Evolutionary conservation across 1,140 invertebrate genomes (phyloP).

Genomic region (Olivierus martensii): DNA sequence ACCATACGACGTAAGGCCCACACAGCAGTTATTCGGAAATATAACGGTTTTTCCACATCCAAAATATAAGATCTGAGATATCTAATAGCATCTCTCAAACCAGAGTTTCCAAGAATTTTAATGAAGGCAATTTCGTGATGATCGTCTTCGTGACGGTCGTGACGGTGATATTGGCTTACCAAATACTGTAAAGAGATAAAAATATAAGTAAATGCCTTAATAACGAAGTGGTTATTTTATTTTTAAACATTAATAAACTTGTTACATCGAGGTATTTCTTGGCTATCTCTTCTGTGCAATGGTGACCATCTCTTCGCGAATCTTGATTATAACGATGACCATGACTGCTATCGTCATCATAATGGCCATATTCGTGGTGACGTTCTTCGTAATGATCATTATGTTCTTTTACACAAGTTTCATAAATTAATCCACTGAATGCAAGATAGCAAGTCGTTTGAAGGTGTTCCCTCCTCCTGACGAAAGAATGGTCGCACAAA

Average conservation of each 20-base stretch:
- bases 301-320: background rate
- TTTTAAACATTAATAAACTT: background rate
- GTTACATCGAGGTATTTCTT: constrained; percentile 12
- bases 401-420: constrained; percentile 2
- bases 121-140: constrained; percentile 1
- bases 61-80: constrained; percentile 9
- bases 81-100: constrained; percentile 5
- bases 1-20: constrained; percentile 5
- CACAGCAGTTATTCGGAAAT: constrained; percentile 3
- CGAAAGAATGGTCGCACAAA: constrained; percentile 3
- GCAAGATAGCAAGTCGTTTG: constrained; percentile 2
- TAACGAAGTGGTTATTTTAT: background rate
- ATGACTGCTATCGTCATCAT: background rate
- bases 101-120: constrained; percentile 8
- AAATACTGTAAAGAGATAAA: constrained; percentile 6
- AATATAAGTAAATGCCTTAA: no score
- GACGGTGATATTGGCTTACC: background rate
- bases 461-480: background rate
- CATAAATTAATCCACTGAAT: constrained; percentile 5
- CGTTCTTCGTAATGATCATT: no score
- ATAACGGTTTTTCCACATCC: background rate
- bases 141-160: background rate
- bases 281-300: constrained; percentile 3
- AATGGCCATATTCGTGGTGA: no score
- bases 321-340: constrained; percentile 2